phyloP scores from a whole-genome alignment of 2,797 vertebrate species.

The Siniperca undulata region DNA sequence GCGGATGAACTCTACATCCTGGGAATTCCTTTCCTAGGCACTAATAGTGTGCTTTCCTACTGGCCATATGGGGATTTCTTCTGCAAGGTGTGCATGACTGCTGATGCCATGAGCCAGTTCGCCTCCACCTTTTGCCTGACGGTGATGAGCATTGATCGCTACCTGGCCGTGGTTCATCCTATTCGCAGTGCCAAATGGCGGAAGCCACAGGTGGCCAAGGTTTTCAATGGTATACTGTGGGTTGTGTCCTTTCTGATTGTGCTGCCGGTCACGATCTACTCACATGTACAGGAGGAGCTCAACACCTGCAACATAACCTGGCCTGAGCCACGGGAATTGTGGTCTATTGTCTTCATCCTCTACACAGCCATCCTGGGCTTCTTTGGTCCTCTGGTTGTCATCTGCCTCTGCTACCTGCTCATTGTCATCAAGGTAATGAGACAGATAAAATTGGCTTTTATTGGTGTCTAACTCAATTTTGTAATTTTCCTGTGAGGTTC shows the following conservation, averaged over 20 bases:
- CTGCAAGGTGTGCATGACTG: slow-evolving; percentile 92
- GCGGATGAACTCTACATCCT: slow-evolving; percentile 95
- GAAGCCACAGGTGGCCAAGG: slow-evolving; percentile 89
- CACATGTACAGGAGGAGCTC: slow-evolving; percentile 87
- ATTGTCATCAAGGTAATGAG: slow-evolving; percentile 91
- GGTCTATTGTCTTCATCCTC: slow-evolving; percentile 92
- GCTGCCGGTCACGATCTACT: slow-evolving; percentile 91
- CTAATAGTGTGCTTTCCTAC: slow-evolving; percentile 91
- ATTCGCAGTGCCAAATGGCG: slow-evolving; percentile 92
- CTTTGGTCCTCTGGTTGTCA: slow-evolving; percentile 91
- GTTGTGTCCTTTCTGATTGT: slow-evolving; percentile 90
- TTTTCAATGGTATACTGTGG: slow-evolving; percentile 90
- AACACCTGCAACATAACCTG: slow-evolving; percentile 95
- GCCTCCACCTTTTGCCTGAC: slow-evolving; percentile 95
- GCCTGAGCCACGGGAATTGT: slow-evolving; percentile 88
- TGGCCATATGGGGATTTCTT: slow-evolving; percentile 94
- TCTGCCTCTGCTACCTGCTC: slow-evolving; percentile 94
- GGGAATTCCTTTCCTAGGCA: slow-evolving; percentile 93
- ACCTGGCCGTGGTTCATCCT: slow-evolving; percentile 94
- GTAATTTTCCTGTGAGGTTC: background rate
- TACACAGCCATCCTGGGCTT: slow-evolving; percentile 93
- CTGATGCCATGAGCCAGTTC: slow-evolving; percentile 95
- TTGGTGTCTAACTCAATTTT: background rate
- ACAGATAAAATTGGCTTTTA: background rate
- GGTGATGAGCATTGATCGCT: slow-evolving; percentile 96